Evolutionary conservation across 2,113 vertebrate genomes (phyloP), one percentile per base, ranked within the genome.

Genomic region (Mirza zaza): DNA sequence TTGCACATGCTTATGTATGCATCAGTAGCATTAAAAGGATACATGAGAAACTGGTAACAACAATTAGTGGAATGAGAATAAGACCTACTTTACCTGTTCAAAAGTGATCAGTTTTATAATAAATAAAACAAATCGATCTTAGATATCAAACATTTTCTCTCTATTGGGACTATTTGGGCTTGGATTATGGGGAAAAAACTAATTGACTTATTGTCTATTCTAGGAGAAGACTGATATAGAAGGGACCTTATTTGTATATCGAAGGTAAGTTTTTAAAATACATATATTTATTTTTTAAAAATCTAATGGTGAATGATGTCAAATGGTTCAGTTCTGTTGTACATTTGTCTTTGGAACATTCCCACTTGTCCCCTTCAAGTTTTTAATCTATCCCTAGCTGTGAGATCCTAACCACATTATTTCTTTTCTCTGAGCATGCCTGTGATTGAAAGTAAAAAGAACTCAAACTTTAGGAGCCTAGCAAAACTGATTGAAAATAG

Each of bases 161-260:
- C 68, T 52, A 42, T 25, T 91, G 32, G 39, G 50, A 93, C 34
- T 88, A 18, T 63, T 71, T 88, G 71, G 68, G 27, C 4, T 87
- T 92, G 87, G 36, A 52, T 94, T 89, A 68, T 93, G 15, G 29
- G n/a, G 12, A 9, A 90, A 42, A 68, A 50, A 90, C 36, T 97
- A 88, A 95, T 83, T 97, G 0, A 90, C 34, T 97, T 21, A 57
- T 77, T 98, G 2, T 97, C 68, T 97, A 5, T 99, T 98, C 42
- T 95, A 99, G 99, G 99, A 99, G 98, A 99, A 99, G 98, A 99
- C 99, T 0, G 99, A 99, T 95, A 99, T 99, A 97, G 99, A 99
- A 98, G 99, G 99, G 39, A 99, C 99, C 50, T 98, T 99, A 94
- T 99, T 99, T 99, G 99, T 99, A 3, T 99, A 99, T 97, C 98